Evolutionary conservation across 1,140 invertebrate genomes (phyloP).

Genomic region (Bombus pascuorum): DNA sequence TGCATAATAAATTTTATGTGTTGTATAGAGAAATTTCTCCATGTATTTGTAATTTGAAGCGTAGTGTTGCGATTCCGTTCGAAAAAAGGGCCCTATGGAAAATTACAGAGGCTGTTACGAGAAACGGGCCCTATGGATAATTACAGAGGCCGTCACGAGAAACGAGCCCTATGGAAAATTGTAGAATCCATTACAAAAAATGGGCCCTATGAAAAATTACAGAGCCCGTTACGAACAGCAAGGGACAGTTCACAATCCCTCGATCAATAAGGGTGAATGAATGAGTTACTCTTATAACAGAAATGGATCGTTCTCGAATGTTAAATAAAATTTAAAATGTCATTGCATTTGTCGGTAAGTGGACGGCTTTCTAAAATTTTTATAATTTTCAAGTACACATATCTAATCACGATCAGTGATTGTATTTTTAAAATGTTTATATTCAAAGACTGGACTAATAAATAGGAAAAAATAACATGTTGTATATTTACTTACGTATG

Average conservation of each 20-base stretch:
- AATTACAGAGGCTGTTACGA: constrained; percentile 59
- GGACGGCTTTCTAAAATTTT: neutral
- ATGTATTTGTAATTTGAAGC: neutral
- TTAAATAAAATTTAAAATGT: neutral
- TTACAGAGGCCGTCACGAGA: constrained; percentile 55
- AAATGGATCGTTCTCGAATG: neutral
- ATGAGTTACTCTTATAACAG: neutral
- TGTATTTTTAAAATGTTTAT: neutral
- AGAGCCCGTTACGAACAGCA: constrained; percentile 36
- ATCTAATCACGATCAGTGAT: neutral
- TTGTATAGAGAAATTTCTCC: neutral
- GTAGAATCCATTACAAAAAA: constrained; percentile 37
- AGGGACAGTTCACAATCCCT: constrained; percentile 27
- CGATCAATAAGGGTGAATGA: constrained; percentile 30
- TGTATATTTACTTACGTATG: neutral
- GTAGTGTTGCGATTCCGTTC: neutral
- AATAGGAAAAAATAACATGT: neutral
- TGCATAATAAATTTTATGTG: neutral
- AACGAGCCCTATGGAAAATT: constrained; percentile 63
- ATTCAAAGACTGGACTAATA: neutral
- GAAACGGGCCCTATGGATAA: constrained; percentile 59
- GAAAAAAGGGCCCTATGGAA: constrained; percentile 55
- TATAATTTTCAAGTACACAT: neutral
- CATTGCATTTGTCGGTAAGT: neutral
- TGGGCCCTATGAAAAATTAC: constrained; percentile 64